A percentile compares a stretch with the other conserved stretches of the same genome.
phyloP scores from a whole-genome alignment of 2,888 invertebrate species.

The Agrilus biguttatus region DNA sequence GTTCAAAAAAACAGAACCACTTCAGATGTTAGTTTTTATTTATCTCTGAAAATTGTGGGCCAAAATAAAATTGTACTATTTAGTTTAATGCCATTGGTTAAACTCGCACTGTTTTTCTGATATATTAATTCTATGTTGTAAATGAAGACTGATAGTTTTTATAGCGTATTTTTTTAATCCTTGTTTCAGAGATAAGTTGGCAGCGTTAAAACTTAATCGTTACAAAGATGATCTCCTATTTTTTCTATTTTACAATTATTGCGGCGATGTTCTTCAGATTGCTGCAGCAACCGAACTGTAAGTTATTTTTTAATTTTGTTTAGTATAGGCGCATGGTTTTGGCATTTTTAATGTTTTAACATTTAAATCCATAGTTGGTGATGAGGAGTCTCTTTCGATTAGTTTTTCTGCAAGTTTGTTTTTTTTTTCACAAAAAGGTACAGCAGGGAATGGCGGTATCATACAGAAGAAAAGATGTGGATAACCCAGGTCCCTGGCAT shows the following conservation, averaged over 20 bases:
- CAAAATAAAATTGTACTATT: too few species aligned
- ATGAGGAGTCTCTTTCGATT: too few species aligned
- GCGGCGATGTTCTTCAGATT: constrained; percentile 94
- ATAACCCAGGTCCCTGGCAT: constrained; percentile 94
- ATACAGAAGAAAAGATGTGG: constrained; percentile 98
- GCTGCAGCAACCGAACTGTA: constrained; percentile 95
- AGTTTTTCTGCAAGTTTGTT: too few species aligned
- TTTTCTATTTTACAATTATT: constrained; percentile 98
- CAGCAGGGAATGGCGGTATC: constrained; percentile 98
- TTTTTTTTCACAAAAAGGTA: constrained; percentile 46
- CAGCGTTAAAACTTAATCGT: constrained; percentile 88
- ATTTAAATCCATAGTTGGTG: too few species aligned
- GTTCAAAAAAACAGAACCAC: too few species aligned
- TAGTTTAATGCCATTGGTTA: too few species aligned
- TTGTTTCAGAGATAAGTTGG: constrained; percentile 69
- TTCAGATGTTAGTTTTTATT: too few species aligned
- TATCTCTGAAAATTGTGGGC: too few species aligned
- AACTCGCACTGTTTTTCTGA: too few species aligned
- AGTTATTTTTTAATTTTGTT: constrained; percentile 31
- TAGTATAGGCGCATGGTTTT: background rate
- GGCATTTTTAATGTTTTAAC: background rate
- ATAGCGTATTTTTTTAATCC: constrained; percentile 8
- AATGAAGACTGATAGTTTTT: background rate
- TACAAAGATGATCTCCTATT: constrained; percentile 98
- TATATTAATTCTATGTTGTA: too few species aligned